Evolutionary conservation across 2,888 invertebrate species (phyloP), one percentile per base, ranked within the genome.

Genomic region (Bhutanitis thaidina): DNA sequence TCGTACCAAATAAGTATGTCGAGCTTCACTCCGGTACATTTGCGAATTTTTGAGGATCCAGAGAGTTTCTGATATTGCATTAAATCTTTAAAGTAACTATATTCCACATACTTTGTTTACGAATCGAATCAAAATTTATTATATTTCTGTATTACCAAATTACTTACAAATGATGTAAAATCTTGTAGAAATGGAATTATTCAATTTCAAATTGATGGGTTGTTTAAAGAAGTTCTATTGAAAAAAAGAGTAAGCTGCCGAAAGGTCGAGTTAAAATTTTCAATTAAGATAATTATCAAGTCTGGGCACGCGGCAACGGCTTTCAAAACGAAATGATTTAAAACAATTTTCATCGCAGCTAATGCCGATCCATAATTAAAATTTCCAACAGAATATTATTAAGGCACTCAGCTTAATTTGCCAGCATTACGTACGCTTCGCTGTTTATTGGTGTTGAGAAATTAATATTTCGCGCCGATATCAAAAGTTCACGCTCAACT

Each of bases 401-500:
- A 78, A 81, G 79, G 84, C 80, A 80, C 83, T 86, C 80, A 70
- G 78, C 77, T 80, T 85, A 85, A 87, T 87, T 86, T 85, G 81
- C 80, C 79, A 74, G 80, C 75, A 83, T 84, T 86, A 83, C 80
- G 78, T 75, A 70, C 83, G 83, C 80, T 74, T 69, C 72, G 70
- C 53, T 77, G 80, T 81, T 85, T 80, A 86, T 85, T 83, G 85
- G 79, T 78, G 78, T 70, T 77, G 80, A 80, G 81, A 87, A 85
- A 89, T 87, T 89, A 89, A 89, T 88, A 88, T 87, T 86, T 87
- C 80, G 80, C 85, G 73, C 80, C 81, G 80, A 86, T 87, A 89
- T 86, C 79, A 87, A 86, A 81, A 79, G 86, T 85, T 87, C 76
- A 84, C 87, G 87, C 88, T 87, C 86, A 84, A 86, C 88, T 87